A percentile compares a stretch with the other conserved stretches of the same genome.
Evolutionary conservation across 1,140 invertebrate genomes (phyloP).

Genomic region (Dinoponera quadriceps): DNA sequence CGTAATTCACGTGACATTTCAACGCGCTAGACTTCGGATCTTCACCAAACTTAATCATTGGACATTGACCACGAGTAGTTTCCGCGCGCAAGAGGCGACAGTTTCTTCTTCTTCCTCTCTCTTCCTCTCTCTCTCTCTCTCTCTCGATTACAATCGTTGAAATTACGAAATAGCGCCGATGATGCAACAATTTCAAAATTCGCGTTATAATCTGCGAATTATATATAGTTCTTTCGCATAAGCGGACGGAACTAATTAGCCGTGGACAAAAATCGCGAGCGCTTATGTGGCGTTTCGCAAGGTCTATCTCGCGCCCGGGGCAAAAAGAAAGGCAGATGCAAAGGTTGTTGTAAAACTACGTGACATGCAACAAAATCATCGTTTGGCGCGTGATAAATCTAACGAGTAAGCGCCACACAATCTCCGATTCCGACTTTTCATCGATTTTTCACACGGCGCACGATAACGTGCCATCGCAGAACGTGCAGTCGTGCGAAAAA

Average conservation of each 20-base stretch:
- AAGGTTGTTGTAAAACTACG: conserved; percentile 21
- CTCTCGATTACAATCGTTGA: not conserved
- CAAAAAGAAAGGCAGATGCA: not conserved
- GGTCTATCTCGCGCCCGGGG: not conserved
- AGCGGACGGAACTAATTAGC: not conserved
- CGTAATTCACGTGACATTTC: conserved; percentile 15
- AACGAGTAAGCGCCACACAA: not conserved
- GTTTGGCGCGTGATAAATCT: not conserved
- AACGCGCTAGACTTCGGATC: conserved; percentile 28
- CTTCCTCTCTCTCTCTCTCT: not conserved
- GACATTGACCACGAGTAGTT: conserved; percentile 64
- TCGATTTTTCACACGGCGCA: not conserved
- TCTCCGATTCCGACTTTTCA: conserved; percentile 18
- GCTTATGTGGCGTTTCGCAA: conserved; percentile 9
- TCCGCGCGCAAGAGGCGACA: not conserved
- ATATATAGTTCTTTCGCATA: conserved; percentile 2
- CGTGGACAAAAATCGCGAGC: not conserved
- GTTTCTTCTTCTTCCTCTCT: not conserved
- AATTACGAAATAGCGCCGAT: not conserved
- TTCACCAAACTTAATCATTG: conserved; percentile 44
- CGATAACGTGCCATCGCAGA: conserved; percentile 3
- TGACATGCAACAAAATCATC: conserved; percentile 2
- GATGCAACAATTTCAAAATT: not conserved
- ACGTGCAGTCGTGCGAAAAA: not conserved
- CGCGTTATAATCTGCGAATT: not conserved